phyloP scores from a whole-genome alignment of 1,140 invertebrate species.

The Camponotus pennsylvanicus region DNA sequence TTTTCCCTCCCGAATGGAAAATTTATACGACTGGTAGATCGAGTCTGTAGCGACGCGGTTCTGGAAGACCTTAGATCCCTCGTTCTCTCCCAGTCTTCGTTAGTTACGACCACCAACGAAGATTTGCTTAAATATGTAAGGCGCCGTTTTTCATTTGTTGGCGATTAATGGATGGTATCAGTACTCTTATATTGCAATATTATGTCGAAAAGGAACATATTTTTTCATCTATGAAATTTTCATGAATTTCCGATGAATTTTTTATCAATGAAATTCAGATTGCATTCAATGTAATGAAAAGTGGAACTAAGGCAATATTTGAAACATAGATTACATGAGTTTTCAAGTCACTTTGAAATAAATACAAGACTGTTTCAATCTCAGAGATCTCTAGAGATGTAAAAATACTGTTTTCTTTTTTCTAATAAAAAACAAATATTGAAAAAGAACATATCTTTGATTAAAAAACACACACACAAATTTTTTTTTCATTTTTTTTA shows the following conservation, averaged over 20 bases:
- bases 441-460: no score
- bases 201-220: no score
- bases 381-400: no score
- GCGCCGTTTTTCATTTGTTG: conserved; percentile 18
- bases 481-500: no score
- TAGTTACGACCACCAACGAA: conserved; percentile 75
- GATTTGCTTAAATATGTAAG: conserved; percentile 40
- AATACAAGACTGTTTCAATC: not conserved
- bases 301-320: not conserved
- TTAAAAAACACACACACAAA: no score
- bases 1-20: conserved; percentile 24
- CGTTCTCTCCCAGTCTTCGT: not conserved
- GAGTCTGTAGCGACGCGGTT: not conserved
- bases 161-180: conserved; percentile 34
- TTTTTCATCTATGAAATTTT: not conserved
- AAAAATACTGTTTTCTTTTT: no score
- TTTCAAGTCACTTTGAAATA: not conserved
- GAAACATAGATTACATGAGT: not conserved
- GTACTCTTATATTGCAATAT: no score
- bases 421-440: no score
- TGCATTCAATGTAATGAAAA: not conserved
- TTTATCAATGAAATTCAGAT: not conserved
- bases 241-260: not conserved
- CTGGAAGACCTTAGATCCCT: not conserved
- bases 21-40: not conserved